phyloP scores from a whole-genome alignment of 2,888 invertebrate species.

The Caenorhabditis sp. region DNA sequence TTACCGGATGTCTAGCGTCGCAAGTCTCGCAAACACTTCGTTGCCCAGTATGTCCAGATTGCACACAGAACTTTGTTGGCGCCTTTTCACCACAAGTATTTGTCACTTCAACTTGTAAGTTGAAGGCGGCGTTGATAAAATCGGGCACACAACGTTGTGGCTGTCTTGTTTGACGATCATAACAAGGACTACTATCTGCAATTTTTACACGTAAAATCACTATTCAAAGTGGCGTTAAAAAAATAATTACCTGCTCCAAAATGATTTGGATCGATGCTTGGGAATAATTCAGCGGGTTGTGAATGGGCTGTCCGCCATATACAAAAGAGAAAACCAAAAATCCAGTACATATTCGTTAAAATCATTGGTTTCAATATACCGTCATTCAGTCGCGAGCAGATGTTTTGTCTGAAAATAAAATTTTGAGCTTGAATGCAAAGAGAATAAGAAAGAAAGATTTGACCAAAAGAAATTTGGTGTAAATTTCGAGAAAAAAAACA shows the following conservation, averaged over 20 bases:
- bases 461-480: too few relatives aligned
- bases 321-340: constrained; percentile 4
- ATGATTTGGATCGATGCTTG: constrained; percentile 67
- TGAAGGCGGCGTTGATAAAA: constrained; percentile 94
- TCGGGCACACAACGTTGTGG: constrained; percentile 83
- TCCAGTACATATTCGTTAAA: constrained; percentile 16
- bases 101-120: constrained; percentile 86
- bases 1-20: constrained; percentile 60
- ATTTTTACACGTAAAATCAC: too few relatives aligned
- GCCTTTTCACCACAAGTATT: constrained; percentile 91
- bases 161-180: constrained; percentile 49
- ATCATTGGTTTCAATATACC: constrained; percentile 13
- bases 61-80: constrained; percentile 82
- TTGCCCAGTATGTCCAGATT: constrained; percentile 80
- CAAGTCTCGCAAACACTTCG: constrained; percentile 66
- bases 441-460: too few relatives aligned
- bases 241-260: constrained; percentile 55
- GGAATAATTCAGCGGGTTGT: constrained; percentile 65
- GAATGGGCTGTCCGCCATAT: constrained; percentile 21
- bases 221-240: neutral
- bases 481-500: too few relatives aligned
- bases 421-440: too few relatives aligned
- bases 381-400: constrained; percentile 16
- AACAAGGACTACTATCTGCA: constrained; percentile 60
- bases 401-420: constrained; percentile 11